Conservation (phyloP, 1,140 invertebrate species). For the Coboldia fuscipes region DNA sequence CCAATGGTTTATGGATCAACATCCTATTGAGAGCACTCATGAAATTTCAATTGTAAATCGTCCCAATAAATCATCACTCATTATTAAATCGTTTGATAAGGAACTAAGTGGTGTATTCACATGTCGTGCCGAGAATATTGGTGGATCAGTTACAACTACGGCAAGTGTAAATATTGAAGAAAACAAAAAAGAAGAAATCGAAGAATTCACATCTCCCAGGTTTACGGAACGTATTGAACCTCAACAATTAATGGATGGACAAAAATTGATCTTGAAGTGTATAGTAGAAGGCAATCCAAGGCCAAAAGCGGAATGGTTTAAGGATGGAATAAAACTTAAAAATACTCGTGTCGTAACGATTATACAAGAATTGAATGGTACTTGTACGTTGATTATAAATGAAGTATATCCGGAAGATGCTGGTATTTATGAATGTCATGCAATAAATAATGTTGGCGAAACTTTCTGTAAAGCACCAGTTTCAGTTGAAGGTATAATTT, state of each 20-base stretch:
- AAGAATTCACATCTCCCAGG: constrained; percentile 44
- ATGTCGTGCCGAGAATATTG: constrained; percentile 72
- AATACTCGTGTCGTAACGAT: constrained; percentile 62
- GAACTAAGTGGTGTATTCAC: constrained; percentile 61
- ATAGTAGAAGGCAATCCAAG: constrained; percentile 56
- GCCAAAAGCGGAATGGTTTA: constrained; percentile 64
- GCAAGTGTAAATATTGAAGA: constrained; percentile 49
- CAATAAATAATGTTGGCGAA: constrained; percentile 69
- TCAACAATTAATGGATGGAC: constrained; percentile 77
- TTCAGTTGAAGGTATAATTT: constrained; percentile 53
- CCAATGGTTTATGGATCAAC: constrained; percentile 62
- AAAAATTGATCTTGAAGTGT: constrained; percentile 60
- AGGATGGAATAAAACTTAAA: constrained; percentile 44
- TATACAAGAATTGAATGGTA: constrained; percentile 49
- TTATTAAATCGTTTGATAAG: constrained; percentile 50
- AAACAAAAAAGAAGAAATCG: constrained; percentile 27
- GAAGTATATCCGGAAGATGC: constrained; percentile 91
- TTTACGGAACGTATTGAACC: constrained; percentile 50
- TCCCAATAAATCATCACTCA: constrained; percentile 59
- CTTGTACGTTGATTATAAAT: constrained; percentile 63
- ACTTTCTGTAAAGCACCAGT: constrained; percentile 57
- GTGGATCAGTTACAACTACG: constrained; percentile 63
- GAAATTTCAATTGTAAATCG: constrained; percentile 46
- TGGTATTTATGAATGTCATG: constrained; percentile 65
- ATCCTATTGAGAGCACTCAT: constrained; percentile 31